These are phyloP conservation scores for Aspidiotus destructor DNA, from an alignment of 2,888 invertebrate species.

Conservation along the genomic window DNA sequence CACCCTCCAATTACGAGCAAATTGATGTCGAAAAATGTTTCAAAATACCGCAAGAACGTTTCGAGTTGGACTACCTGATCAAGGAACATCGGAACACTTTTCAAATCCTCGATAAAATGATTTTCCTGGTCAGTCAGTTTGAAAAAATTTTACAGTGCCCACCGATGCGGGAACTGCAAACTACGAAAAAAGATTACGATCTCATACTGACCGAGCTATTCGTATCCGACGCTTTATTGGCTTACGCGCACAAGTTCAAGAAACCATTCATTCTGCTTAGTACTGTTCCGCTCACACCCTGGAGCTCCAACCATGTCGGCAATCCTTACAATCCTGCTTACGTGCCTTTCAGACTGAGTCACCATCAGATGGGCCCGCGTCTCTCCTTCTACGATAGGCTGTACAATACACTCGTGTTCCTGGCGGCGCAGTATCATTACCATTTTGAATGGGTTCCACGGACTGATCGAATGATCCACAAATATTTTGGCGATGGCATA, in stretches of 20 bases:
- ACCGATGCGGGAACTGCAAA: conserved; percentile 10
- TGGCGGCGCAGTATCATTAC: no score
- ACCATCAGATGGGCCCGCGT: not conserved
- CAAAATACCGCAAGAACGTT: not conserved
- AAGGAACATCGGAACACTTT: not conserved
- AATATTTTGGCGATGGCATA: not conserved
- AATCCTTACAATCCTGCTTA: conserved; percentile 9
- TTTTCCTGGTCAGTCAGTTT: not conserved
- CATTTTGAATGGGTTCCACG: no score
- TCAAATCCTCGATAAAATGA: not conserved
- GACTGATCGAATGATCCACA: not conserved
- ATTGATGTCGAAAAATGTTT: conserved; percentile 17
- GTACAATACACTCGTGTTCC: not conserved
- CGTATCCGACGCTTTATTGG: conserved; percentile 60
- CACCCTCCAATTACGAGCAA: not conserved
- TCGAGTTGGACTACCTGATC: not conserved
- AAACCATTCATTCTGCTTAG: conserved; percentile 39
- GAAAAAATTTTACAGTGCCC: conserved; percentile 15
- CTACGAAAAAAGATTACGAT: conserved; percentile 47
- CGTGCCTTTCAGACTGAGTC: not conserved
- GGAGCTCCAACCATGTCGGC: conserved; percentile 3
- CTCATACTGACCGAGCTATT: conserved; percentile 60
- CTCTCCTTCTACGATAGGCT: not conserved
- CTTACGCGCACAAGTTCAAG: conserved; percentile 53
- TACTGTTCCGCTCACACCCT: conserved; percentile 11